Conservation (phyloP, 2,888 invertebrate species). For the Proisotoma minuta region DNA sequence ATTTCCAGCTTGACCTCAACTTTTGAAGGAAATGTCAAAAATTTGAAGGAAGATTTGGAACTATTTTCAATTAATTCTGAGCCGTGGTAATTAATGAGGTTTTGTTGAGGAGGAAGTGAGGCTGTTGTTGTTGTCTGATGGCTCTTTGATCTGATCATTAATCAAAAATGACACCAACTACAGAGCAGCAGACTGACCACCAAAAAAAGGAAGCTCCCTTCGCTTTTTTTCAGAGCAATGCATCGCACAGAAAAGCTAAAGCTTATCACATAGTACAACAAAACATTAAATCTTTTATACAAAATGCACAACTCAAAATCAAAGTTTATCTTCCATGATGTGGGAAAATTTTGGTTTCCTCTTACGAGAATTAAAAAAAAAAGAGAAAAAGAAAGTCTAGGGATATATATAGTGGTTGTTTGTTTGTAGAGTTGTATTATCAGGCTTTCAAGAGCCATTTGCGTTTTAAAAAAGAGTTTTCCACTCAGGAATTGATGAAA, state of each 20-base stretch:
- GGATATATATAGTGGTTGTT: too few species aligned
- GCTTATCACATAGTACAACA: too few species aligned
- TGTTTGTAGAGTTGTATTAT: too few species aligned
- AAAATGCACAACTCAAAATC: too few species aligned
- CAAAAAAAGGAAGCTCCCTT: too few species aligned
- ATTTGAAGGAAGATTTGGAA: background rate
- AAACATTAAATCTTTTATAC: too few species aligned
- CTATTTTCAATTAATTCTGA: slow-evolving; percentile 1
- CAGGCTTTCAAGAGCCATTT: slow-evolving; percentile 12
- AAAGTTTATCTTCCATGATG: too few species aligned
- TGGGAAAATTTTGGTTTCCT: too few species aligned
- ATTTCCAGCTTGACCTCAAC: background rate
- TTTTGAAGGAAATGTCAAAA: background rate
- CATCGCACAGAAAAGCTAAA: too few species aligned
- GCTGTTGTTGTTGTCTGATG: slow-evolving; percentile 11
- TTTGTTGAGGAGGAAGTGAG: background rate
- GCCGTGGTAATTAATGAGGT: background rate
- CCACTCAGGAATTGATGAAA: slow-evolving; percentile 4
- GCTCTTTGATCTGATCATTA: slow-evolving; percentile 37
- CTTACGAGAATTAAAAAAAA: too few species aligned
- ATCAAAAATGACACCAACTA: slow-evolving; percentile 41
- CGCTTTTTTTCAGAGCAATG: too few species aligned
- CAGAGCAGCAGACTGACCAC: slow-evolving; percentile 26
- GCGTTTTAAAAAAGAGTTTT: slow-evolving; percentile 12
- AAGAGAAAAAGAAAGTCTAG: too few species aligned